Conservation (phyloP, 64 coral and sea anemone genomes). For the Pocillopora damicornis region DNA sequence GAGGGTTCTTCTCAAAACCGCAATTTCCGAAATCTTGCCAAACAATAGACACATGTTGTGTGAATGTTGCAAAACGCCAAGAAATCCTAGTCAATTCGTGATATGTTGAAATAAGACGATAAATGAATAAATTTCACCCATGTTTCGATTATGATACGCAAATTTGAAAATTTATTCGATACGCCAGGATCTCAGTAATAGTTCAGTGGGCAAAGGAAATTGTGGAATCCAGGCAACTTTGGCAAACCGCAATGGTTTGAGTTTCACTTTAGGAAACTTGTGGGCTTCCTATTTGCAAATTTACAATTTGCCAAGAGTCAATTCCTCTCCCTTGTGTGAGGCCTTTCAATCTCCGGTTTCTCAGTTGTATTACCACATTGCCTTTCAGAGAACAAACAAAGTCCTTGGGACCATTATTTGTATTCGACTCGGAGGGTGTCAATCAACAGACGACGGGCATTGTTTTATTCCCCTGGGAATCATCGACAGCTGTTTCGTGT, state of each 20-base stretch:
- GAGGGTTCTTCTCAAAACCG: neutral
- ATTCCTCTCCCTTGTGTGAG: too few relatives aligned
- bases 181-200: neutral
- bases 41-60: neutral
- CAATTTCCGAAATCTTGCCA: neutral
- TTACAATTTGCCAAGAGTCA: too few relatives aligned
- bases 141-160: neutral
- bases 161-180: neutral
- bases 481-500: slow-evolving; percentile 54
- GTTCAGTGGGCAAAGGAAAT: slow-evolving; percentile 16
- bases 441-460: slow-evolving; percentile 27
- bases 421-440: neutral
- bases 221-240: neutral
- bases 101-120: neutral
- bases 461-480: slow-evolving; percentile 63
- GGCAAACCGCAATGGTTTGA: neutral
- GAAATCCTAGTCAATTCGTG: neutral
- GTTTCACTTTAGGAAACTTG: too few relatives aligned
- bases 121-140: neutral
- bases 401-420: slow-evolving; percentile 17
- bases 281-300: too few relatives aligned
- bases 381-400: slow-evolving; percentile 29
- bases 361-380: neutral
- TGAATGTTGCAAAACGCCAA: neutral
- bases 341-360: neutral